Conservation (phyloP, 2,888 invertebrate genomes). For the Dendrolimus pini region DNA sequence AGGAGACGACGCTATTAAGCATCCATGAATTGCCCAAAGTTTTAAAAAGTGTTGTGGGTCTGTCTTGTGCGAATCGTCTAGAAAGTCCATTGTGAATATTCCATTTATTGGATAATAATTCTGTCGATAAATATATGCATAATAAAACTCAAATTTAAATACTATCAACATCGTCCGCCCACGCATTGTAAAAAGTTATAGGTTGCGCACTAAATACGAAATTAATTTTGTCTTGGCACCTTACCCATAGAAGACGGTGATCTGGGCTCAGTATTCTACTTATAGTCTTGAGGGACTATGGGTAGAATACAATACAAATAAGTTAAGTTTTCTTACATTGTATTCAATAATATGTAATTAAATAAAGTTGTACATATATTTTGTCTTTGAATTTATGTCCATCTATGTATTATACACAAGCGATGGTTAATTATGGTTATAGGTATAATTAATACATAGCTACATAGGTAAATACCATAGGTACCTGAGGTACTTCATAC, state of each 20-base stretch:
- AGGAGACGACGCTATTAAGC: too few relatives aligned
- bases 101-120: slow-evolving; percentile 8
- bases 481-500: too few relatives aligned
- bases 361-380: not conserved
- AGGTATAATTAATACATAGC: not conserved
- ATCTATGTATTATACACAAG: not conserved
- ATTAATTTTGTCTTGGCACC: not conserved
- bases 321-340: too few relatives aligned
- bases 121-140: not conserved
- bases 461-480: not conserved
- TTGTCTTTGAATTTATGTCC: not conserved
- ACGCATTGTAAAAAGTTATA: not conserved
- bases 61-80: not conserved
- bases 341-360: too few relatives aligned
- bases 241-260: too few relatives aligned
- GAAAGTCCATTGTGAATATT: slow-evolving; percentile 13
- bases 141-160: not conserved
- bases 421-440: too few relatives aligned
- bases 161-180: not conserved
- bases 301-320: too few relatives aligned
- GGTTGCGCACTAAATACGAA: not conserved
- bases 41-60: too few relatives aligned
- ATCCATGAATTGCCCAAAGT: too few relatives aligned
- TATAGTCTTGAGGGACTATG: too few relatives aligned
- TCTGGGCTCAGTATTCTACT: too few relatives aligned